Conservation (phyloP, 37 sponge, comb jelly and placozoan genomes). For the Oopsacas minuta region DNA sequence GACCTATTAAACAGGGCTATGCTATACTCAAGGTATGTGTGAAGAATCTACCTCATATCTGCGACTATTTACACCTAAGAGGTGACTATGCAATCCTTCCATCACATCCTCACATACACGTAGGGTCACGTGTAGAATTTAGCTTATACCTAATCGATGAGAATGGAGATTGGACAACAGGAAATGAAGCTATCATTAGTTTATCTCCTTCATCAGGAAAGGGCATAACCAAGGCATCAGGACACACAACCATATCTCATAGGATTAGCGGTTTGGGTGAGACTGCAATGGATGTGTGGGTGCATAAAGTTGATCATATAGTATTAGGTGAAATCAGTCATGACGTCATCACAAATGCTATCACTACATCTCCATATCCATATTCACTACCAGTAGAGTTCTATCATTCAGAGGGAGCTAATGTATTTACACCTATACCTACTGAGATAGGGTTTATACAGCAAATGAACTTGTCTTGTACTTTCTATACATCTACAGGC, state of each 20-base stretch:
- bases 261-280: slow-evolving; percentile 39
- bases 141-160: slow-evolving; percentile 54
- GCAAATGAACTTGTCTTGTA: not conserved
- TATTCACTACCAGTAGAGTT: not conserved
- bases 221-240: slow-evolving; percentile 29
- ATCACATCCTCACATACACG: slow-evolving; percentile 50
- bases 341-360: not conserved
- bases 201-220: slow-evolving; percentile 36
- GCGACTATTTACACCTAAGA: slow-evolving; percentile 41
- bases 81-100: slow-evolving; percentile 66
- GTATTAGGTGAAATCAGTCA: not conserved
- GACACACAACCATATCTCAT: slow-evolving; percentile 52
- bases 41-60: slow-evolving; percentile 26
- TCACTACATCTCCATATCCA: not conserved
- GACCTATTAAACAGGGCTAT: slow-evolving; percentile 50
- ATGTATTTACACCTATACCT: not conserved
- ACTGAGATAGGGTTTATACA: not conserved
- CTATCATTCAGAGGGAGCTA: not conserved
- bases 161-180: slow-evolving; percentile 38
- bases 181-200: slow-evolving; percentile 34
- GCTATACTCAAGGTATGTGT: slow-evolving; percentile 49
- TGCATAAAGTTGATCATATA: not conserved
- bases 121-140: slow-evolving; percentile 56
- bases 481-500: not conserved
- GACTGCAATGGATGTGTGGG: slow-evolving; percentile 51